phyloP scores from a whole-genome alignment of 2,888 invertebrate genomes.

The Catocala nupta region DNA sequence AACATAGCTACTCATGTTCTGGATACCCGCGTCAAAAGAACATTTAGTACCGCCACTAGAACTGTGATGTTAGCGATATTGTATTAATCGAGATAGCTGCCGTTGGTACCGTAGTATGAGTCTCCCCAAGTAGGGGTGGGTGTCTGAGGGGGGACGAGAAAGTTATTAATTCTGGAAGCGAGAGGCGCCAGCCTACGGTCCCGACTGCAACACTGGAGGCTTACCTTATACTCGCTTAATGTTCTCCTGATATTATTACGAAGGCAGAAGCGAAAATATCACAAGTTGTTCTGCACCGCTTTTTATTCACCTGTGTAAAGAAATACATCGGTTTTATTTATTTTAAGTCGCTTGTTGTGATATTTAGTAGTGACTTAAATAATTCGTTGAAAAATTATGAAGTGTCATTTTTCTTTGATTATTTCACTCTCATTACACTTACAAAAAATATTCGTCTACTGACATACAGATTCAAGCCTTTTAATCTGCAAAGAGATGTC shows the following conservation, averaged over 20 bases:
- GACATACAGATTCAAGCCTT: no score
- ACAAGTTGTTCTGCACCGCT: slow-evolving; percentile 8
- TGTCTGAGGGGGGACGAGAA: slow-evolving; percentile 69
- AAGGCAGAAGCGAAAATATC: slow-evolving; percentile 52
- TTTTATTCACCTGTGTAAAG: not conserved
- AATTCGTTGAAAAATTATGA: no score
- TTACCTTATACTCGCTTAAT: slow-evolving; percentile 83
- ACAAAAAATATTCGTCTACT: no score
- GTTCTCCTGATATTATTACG: slow-evolving; percentile 80
- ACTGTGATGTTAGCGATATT: slow-evolving; percentile 48
- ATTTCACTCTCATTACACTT: no score
- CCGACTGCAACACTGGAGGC: slow-evolving; percentile 81
- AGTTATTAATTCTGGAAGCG: slow-evolving; percentile 87
- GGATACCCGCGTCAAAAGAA: slow-evolving; percentile 23
- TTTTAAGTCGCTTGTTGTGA: no score
- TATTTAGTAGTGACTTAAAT: no score
- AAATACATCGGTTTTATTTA: no score
- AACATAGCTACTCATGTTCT: not conserved
- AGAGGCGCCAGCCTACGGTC: slow-evolving; percentile 84
- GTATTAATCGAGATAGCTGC: slow-evolving; percentile 63
- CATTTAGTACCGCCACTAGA: slow-evolving; percentile 40
- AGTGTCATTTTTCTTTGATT: no score
- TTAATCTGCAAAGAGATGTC: no score
- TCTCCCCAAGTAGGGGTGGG: slow-evolving; percentile 53
- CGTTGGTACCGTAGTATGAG: slow-evolving; percentile 61